Conservation (phyloP, 2,888 invertebrate genomes). For the Rotaria macrura region DNA sequence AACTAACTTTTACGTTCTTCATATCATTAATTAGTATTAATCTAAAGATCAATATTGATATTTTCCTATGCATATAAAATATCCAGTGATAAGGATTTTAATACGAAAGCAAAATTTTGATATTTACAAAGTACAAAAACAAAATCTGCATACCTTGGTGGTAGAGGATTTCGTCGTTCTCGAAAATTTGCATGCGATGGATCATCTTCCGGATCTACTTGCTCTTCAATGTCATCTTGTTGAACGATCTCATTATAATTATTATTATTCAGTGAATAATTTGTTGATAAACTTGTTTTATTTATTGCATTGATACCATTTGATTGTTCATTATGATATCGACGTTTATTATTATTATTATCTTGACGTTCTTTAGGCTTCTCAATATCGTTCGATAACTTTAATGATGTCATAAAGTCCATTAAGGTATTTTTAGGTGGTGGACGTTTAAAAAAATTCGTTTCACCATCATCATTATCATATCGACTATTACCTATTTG, state of each 20-base stretch:
- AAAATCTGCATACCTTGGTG: not conserved
- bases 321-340: not conserved
- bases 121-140: not conserved
- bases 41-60: too few relatives aligned
- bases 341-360: not conserved
- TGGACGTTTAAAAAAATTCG: not conserved
- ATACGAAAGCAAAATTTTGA: too few relatives aligned
- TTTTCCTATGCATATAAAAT: too few relatives aligned
- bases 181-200: not conserved
- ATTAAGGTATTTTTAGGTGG: not conserved
- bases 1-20: too few relatives aligned
- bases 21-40: too few relatives aligned
- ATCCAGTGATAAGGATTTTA: too few relatives aligned
- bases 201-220: not conserved
- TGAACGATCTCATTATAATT: not conserved
- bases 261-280: not conserved
- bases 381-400: not conserved
- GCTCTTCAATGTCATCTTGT: not conserved
- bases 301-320: not conserved
- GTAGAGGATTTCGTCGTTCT: conserved; percentile 13
- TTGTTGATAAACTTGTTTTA: not conserved
- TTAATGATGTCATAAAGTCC: not conserved
- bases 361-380: not conserved
- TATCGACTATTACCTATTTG: not conserved
- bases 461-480: not conserved